phyloP scores from a whole-genome alignment of 2,888 invertebrate species.

The Caenorhabditis angaria region DNA sequence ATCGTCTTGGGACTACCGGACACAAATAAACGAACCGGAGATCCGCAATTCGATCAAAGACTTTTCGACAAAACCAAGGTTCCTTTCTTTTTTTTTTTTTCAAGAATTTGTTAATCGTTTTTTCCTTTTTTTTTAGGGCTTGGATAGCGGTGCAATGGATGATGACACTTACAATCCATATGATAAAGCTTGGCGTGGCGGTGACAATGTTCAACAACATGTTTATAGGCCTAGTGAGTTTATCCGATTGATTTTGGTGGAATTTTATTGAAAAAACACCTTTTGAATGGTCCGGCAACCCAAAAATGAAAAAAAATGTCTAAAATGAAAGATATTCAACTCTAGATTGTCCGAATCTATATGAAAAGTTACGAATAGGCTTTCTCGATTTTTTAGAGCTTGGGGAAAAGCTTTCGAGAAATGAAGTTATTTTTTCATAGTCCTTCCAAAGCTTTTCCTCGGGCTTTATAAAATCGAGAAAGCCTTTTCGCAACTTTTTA shows the following conservation, averaged over 20 bases:
- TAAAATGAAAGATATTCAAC: too few relatives aligned
- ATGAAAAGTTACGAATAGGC: too few relatives aligned
- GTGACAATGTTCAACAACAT: slow-evolving; percentile 85
- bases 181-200: slow-evolving; percentile 95
- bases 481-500: too few relatives aligned
- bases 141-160: slow-evolving; percentile 89
- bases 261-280: background rate
- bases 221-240: slow-evolving; percentile 84
- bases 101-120: background rate
- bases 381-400: too few relatives aligned
- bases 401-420: too few relatives aligned
- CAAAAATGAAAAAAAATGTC: too few relatives aligned
- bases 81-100: slow-evolving; percentile 13
- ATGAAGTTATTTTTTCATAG: too few relatives aligned
- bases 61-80: slow-evolving; percentile 85
- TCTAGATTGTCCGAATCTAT: too few relatives aligned
- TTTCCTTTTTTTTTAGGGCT: slow-evolving; percentile 75
- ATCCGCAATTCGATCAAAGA: slow-evolving; percentile 85
- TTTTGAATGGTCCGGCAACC: too few relatives aligned
- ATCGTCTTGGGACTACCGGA: slow-evolving; percentile 96
- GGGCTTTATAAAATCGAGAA: too few relatives aligned
- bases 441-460: too few relatives aligned
- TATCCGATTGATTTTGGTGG: too few relatives aligned
- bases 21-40: slow-evolving; percentile 74
- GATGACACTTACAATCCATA: slow-evolving; percentile 98